phyloP scores from a whole-genome alignment of 2,113 vertebrate genomes.

The Hyperoodon ampullatus region DNA sequence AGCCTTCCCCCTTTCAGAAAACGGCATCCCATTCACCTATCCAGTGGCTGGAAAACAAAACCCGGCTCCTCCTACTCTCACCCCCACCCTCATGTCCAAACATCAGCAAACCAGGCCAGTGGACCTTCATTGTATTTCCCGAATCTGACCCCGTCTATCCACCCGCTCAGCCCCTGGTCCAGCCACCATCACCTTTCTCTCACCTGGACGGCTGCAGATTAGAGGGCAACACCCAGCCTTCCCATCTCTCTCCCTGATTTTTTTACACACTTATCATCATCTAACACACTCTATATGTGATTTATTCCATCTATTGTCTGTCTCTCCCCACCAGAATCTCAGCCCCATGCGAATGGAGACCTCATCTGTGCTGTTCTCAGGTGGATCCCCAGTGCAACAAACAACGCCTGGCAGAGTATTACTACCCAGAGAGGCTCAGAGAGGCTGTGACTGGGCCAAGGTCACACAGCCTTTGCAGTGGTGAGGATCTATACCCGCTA shows the following conservation, averaged over 20 bases:
- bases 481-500: background rate
- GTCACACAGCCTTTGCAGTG: background rate
- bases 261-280: background rate
- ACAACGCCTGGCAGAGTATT: rapidly evolving
- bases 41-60: background rate
- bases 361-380: background rate
- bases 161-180: background rate
- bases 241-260: background rate
- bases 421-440: background rate
- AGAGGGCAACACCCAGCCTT: background rate
- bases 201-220: background rate
- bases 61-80: background rate
- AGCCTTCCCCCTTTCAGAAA: background rate
- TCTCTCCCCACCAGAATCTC: background rate
- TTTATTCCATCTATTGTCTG: background rate
- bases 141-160: background rate
- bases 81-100: no score
- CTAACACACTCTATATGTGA: background rate
- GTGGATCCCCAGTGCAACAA: background rate
- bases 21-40: rapidly evolving
- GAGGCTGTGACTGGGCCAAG: background rate
- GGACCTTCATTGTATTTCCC: rapidly evolving
- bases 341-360: background rate
- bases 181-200: background rate
- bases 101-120: background rate